Evolutionary conservation across 1,140 invertebrate species (phyloP).

Genomic region (Mamestra configurata): DNA sequence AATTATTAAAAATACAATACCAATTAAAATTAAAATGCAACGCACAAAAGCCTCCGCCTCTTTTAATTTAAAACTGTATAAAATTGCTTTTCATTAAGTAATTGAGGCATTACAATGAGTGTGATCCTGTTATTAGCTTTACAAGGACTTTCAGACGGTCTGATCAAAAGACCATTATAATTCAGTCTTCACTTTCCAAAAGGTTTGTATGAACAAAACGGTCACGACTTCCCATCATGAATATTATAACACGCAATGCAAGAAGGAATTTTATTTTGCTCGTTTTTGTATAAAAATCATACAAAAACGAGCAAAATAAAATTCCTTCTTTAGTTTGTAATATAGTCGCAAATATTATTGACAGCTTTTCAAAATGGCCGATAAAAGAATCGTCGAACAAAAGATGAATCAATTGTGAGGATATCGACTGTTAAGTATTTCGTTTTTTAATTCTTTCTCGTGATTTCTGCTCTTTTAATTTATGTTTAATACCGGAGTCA

Average conservation of each 20-base stretch:
- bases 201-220: constrained; percentile 31
- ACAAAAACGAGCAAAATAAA: constrained; percentile 26
- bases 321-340: constrained; percentile 2
- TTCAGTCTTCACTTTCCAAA: constrained; percentile 46
- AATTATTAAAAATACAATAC: constrained; percentile 34
- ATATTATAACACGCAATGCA: constrained; percentile 26
- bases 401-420: constrained; percentile 64
- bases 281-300: no score
- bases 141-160: constrained; percentile 20
- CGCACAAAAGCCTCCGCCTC: constrained; percentile 17
- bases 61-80: constrained; percentile 25
- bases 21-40: constrained; percentile 24
- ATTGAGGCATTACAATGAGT: constrained; percentile 9
- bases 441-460: constrained; percentile 3
- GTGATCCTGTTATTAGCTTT: constrained; percentile 43
- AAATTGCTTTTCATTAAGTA: constrained; percentile 37
- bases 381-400: constrained; percentile 60
- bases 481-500: constrained; percentile 48
- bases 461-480: constrained; percentile 36
- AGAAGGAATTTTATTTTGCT: no score
- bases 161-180: constrained; percentile 47
- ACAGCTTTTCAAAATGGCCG: constrained; percentile 10
- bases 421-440: constrained; percentile 33
- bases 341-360: constrained; percentile 32
- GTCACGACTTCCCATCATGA: constrained; percentile 43